These are phyloP conservation scores for Megaptera novaeangliae DNA, from an alignment of 2,113 vertebrate genomes.

Conservation along the genomic window DNA sequence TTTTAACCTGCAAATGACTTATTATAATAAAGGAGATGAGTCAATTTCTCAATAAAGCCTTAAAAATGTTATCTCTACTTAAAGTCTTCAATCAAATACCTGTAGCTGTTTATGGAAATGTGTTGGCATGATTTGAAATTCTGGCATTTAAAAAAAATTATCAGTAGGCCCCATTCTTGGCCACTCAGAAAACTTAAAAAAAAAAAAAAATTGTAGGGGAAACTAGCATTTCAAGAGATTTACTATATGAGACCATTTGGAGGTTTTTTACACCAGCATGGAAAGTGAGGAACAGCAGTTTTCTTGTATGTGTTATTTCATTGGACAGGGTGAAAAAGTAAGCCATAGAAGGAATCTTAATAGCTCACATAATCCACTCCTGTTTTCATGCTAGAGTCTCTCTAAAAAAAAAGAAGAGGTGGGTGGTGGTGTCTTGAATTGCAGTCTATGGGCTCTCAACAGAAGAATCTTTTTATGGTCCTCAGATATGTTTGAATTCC, in stretches of 20 bases:
- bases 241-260: background rate
- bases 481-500: background rate
- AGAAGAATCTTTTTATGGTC: background rate
- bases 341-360: background rate
- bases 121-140: background rate
- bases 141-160: background rate
- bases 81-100: slow-evolving; percentile 12
- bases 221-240: background rate
- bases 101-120: background rate
- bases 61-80: background rate
- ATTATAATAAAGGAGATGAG: slow-evolving; percentile 9
- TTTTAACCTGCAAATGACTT: background rate
- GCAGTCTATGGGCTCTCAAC: background rate
- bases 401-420: background rate
- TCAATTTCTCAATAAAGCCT: background rate
- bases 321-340: background rate
- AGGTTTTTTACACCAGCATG: background rate
- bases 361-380: background rate
- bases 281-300: background rate
- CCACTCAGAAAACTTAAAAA: background rate
- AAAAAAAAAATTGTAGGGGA: background rate
- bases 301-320: background rate
- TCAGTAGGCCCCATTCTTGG: background rate
- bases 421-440: background rate
- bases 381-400: background rate